These are phyloP conservation scores for Alcedo quadribrachys DNA, from an alignment of 2,797 vertebrate species.

Conservation along the genomic window DNA sequence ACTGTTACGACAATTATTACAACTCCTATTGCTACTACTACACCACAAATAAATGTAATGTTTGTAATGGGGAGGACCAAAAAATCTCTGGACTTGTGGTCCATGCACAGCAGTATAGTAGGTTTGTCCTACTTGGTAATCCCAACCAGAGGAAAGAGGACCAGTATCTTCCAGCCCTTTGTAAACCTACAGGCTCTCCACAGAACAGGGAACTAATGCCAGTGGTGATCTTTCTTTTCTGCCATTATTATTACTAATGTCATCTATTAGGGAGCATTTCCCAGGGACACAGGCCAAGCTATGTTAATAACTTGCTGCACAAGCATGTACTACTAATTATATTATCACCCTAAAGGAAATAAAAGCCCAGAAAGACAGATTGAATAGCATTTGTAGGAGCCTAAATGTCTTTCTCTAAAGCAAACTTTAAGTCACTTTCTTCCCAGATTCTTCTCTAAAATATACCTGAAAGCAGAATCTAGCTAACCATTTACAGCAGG, in stretches of 20 bases:
- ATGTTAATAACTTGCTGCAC: background rate
- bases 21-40: background rate
- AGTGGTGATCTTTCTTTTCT: background rate
- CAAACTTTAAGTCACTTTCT: background rate
- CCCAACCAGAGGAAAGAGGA: background rate
- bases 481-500: background rate
- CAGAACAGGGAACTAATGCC: background rate
- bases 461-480: background rate
- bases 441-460: background rate
- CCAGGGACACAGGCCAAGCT: background rate
- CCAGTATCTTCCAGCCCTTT: background rate
- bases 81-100: background rate
- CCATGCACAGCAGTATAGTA: background rate
- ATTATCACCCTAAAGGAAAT: background rate
- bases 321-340: background rate
- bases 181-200: background rate
- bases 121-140: background rate
- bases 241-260: background rate
- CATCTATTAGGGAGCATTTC: background rate
- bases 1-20: background rate
- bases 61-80: background rate
- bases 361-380: background rate
- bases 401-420: background rate
- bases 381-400: background rate
- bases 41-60: background rate